Base-by-base conservation (phyloP, 2,888 invertebrate species). In the Diabrotica balteata region DNA sequence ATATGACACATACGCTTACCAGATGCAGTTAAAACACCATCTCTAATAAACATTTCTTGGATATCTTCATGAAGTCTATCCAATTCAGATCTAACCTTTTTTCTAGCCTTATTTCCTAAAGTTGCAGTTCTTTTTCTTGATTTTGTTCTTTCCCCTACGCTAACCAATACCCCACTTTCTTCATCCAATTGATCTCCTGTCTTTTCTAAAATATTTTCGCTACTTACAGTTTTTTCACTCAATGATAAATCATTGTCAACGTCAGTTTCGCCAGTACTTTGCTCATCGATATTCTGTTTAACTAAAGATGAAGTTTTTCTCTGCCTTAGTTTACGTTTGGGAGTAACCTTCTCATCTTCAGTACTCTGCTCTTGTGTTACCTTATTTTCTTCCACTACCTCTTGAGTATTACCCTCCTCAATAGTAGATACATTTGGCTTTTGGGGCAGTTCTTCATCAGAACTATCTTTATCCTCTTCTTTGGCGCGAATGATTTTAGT, bases 31-130 rank as follows among this genome's bases (percentile, higher is more conserved):
- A 90, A 80, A 2, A 91, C 87, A 45, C 88, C 90, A 72, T 90
- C 87, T 72, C 87, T 86, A 63, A 90, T 88, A 76, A 90, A 90
- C 88, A 90, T 91, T 77, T 91, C 90, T 74, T 89, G 87, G 52
- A 91, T 88, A 73, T 91, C 90, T 70, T 90, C 89, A 73, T 91
- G 91, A 2, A 92, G 83, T 80, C 86, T 86, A 75, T 89, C 87
- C 58, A 92, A 78, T 76, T 91, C 91, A 63, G 86, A 86, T 55
- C 74, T 73, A 43, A 59, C 70, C 83, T 82, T 61, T 80, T 80
- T 83, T 84, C 73, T 85, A 81, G 65, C 73, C 59, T 71, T 68
- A 11, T 63, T 54, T 42, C 9, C 55, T 42, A 60, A 42, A 42
- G 53, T 46, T 7, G 67, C 47, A 17, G 43, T 63, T 60, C 77